Base-by-base conservation (phyloP, 2,888 invertebrate species). In the Hyppa rectilinea region DNA sequence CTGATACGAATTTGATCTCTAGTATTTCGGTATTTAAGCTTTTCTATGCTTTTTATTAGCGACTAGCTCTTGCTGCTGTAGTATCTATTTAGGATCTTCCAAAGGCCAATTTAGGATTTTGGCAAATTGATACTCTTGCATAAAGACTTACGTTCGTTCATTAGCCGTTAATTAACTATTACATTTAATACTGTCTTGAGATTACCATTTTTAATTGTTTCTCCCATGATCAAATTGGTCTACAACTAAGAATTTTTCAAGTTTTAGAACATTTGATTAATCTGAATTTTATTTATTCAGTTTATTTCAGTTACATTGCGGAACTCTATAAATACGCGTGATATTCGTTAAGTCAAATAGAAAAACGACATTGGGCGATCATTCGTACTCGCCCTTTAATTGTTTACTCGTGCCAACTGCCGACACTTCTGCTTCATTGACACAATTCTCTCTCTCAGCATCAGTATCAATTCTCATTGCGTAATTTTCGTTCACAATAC, bases 391-490 rank as follows among this genome's bases (percentile, higher is more conserved):
- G 89, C 89, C 89, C 90, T 88, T 89, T 88, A 89, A 89, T 89
- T 88, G 87, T 85, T 85, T 84, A 82, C 86, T 85, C 84, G 89
- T 91, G 91, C 91, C 91, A 91, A 83, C 83, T 75, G 76, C 80
- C 82, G 68, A 87, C 87, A 83, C 78, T 88, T 82, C 84, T 85
- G 89, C 85, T 89, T 87, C 92, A 91, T 92, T 92, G 92, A 91
- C 92, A 92, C 90, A 90, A 85, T 91, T 92, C 86, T 88, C 86
- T 89, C 87, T 89, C 90, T 87, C 81, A 83, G 85, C 86, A 84
- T 76, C 67, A 78, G 45, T 78, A 82, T 82, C 76, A 85, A 84
- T 87, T 85, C 83, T 76, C 62, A 79, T 91, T 90, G 89, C 88
- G 88, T 88, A 88, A 89, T 87, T 85, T 74, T 84, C 73, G 80